phyloP scores from a whole-genome alignment of 2,797 vertebrate genomes.

The Catharus ustulatus region DNA sequence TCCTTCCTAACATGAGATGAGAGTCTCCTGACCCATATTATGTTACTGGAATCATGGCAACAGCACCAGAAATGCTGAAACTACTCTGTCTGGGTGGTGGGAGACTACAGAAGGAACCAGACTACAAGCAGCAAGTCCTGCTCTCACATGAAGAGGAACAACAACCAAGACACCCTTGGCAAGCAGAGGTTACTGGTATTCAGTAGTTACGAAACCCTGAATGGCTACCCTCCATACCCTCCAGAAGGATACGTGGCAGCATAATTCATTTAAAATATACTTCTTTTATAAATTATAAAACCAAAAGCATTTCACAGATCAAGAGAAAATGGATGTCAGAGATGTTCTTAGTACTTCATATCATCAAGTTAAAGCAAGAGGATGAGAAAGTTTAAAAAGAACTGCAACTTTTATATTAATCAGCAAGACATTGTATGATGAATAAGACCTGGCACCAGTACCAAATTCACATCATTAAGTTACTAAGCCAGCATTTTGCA shows the following conservation, averaged over 20 bases:
- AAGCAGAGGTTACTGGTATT: not conserved
- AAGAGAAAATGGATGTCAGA: not conserved
- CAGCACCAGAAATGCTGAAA: not conserved
- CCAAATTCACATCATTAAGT: not conserved
- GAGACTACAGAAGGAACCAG: not conserved
- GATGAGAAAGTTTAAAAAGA: not conserved
- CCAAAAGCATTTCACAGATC: not conserved
- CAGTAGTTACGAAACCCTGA: not conserved
- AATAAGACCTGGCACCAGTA: not conserved
- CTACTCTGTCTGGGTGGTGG: not conserved
- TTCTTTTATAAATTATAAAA: not conserved
- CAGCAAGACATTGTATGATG: not conserved
- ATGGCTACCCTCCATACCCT: not conserved
- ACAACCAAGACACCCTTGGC: not conserved
- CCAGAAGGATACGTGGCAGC: not conserved
- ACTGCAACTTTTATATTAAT: not conserved
- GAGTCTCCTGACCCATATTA: not conserved
- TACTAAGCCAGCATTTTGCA: not conserved
- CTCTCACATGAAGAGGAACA: not conserved
- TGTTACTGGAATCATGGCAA: accelerated
- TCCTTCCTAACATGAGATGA: not conserved
- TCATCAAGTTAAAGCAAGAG: not conserved
- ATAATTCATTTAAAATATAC: not conserved
- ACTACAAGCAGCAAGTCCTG: not conserved
- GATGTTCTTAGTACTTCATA: not conserved